Evolutionary conservation across 2,888 invertebrate genomes (phyloP), one percentile per base, ranked within the genome.

Genomic region (Achlya flavicornis): DNA sequence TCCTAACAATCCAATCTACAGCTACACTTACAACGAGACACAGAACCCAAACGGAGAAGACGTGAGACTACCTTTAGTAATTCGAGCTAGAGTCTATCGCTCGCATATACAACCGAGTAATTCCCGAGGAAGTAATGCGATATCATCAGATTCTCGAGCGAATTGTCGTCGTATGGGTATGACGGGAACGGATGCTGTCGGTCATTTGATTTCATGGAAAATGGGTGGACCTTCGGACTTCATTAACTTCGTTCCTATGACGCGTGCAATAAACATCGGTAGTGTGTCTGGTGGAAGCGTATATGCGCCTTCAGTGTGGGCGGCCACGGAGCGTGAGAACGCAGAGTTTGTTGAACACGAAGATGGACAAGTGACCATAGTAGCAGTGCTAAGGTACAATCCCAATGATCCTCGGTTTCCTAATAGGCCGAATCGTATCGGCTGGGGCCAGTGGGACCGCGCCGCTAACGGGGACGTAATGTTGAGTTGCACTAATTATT

Each of bases 11-110:
- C 46, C 46, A 14, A 46, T 46, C 0, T 46, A 46, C 46, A 46
- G 46, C n/a, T 46, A 46, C 46, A 46, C 46, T 46, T 46, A 46
- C 46, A n/a, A 46, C n/a, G 46, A 46, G n/a, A 46, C n/a, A n/a
- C 0, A 4, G 14, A 46, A n/a, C 2, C 46, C 46, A 4, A n/a
- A 3, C 46, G 46, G 46, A n/a, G n/a, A n/a, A 14, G 2, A 4
- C 3, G 6, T 46, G 4, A 46, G 46, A n/a, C 14, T 46, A 5
- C 46, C 46, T 14, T 12, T 46, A n/a, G 46, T 46, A 5, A 14
- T 46, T 12, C 46, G 46, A 46, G 46, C 46, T 14, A 14, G 46
- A 46, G n/a, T 46, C 0, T 46, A 46, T 14, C 46, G 46, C 14
- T 46, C 46, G 14, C n/a, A n/a, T n/a, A 14, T 46, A 5, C 14